Evolutionary conservation across 1,140 invertebrate genomes (phyloP), one percentile per base, ranked within the genome.

Genomic region (Acromyrmex echinatior): DNA sequence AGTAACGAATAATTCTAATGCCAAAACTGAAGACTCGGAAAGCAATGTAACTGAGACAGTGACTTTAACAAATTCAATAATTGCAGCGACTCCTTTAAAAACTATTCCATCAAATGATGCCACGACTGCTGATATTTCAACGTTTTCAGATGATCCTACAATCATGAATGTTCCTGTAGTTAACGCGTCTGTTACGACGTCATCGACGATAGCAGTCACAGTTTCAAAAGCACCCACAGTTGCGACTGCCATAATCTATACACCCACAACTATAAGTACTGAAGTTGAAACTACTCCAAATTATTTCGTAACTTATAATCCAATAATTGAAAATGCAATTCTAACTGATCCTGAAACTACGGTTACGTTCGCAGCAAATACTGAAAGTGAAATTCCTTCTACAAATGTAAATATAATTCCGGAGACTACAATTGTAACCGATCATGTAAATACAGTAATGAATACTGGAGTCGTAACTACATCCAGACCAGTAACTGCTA

Each of bases 361-460:
- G 21, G 58, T 9, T 31, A 10, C 39, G 1, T 5, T 73, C 6
- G 53, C 18, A 58, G 12, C 2, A 14, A 39, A 3, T n/a, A 35
- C 31, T 12, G n/a, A 35, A 76, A 39, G n/a, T 56, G 31, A 76
- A 39, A 9, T 21, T 35, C 21, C n/a, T 60, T 21, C n/a, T 5
- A 16, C 53, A 35, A n/a, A n/a, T 51, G 49, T 51, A 74, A 53
- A 76, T 58, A 16, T 14, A 65, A 12, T 81, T 70, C 28, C 78
- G 6, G 6, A 31, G 12, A 31, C 12, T 79, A 25, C 18, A 49
- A 5, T 1, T 3, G 28, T 7, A n/a, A 49, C 12, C 39, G 49
- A 71, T 39, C 5, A 63, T 70, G 31, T 10, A 16, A 18, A 25
- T 51, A 49, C n/a, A 3, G 5, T 9, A 49, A 4, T 3, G 2